Conservation (phyloP, 2,113 vertebrate genomes). For the Notothenia rossii region DNA sequence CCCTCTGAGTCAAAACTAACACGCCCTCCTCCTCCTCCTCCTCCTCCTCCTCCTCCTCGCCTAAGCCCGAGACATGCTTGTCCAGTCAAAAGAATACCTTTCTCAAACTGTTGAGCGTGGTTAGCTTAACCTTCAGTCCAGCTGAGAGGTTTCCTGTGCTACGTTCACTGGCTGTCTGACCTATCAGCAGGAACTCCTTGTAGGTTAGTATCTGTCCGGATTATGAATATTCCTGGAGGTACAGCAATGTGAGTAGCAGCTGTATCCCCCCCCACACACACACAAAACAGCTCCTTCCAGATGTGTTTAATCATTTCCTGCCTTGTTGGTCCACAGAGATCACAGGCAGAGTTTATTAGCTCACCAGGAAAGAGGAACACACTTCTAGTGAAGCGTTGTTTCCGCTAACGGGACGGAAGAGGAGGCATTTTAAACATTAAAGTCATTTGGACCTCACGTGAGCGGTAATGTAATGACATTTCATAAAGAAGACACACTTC, state of each 20-base stretch:
- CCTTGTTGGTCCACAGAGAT: neutral
- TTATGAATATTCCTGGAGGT: slow-evolving; percentile 29
- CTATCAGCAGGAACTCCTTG: slow-evolving; percentile 34
- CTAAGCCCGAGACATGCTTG: neutral
- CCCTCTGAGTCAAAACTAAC: slow-evolving; percentile 15
- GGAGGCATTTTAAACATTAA: neutral
- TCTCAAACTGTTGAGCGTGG: neutral
- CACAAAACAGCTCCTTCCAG: slow-evolving; percentile 22
- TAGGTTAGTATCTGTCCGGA: neutral
- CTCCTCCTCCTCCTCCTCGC: neutral
- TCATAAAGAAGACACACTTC: neutral
- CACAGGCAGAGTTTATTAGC: slow-evolving; percentile 11
- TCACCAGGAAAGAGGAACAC: slow-evolving; percentile 47
- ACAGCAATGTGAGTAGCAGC: neutral
- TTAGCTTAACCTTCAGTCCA: neutral
- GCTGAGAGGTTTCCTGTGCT: slow-evolving; percentile 16
- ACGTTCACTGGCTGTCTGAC: neutral
- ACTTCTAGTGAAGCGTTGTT: neutral
- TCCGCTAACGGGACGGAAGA: slow-evolving; percentile 21
- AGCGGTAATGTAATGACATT: neutral
- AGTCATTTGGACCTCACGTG: slow-evolving; percentile 9
- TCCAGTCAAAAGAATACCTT: neutral
- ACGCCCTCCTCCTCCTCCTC: neutral
- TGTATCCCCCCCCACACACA: neutral
- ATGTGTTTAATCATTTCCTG: slow-evolving; percentile 44